phyloP scores from a whole-genome alignment of 1,140 invertebrate genomes.

The Drosophila bifasciata region DNA sequence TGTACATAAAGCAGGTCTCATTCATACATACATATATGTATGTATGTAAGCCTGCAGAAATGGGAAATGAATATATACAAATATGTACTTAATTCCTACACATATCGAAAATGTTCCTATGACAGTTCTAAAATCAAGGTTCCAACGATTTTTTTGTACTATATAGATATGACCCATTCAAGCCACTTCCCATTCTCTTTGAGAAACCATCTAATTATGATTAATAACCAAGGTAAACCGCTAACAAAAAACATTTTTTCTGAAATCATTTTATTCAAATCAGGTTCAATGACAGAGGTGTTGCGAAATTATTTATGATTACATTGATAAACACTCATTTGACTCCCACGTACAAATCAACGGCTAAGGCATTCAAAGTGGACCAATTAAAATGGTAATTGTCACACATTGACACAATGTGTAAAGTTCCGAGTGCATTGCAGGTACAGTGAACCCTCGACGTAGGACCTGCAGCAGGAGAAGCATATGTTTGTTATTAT shows the following conservation, averaged over 20 bases:
- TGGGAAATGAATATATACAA: no score
- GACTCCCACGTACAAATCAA: slow-evolving; percentile 32
- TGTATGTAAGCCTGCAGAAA: no score
- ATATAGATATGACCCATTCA: slow-evolving; percentile 12
- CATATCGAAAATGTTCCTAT: no score
- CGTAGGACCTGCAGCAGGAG: slow-evolving; percentile 47
- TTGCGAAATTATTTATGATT: slow-evolving; percentile 36
- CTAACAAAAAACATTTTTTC: slow-evolving; percentile 27
- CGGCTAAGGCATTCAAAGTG: slow-evolving; percentile 40
- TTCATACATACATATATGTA: no score
- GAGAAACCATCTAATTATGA: slow-evolving; percentile 1
- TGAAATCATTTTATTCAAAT: slow-evolving; percentile 13
- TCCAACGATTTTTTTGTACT: background rate
- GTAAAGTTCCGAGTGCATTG: slow-evolving; percentile 8
- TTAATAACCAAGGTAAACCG: slow-evolving; percentile 12
- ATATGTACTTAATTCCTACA: no score
- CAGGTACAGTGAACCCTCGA: slow-evolving; percentile 58
- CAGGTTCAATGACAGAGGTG: slow-evolving; percentile 42
- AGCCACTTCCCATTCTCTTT: slow-evolving; percentile 24
- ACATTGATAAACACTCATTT: slow-evolving; percentile 36
- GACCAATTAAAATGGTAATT: slow-evolving; percentile 70
- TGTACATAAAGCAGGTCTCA: no score
- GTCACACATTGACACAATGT: slow-evolving; percentile 66
- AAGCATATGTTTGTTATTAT: slow-evolving; percentile 11
- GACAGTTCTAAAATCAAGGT: background rate